Evolutionary conservation across 2,113 vertebrate genomes (phyloP).

Genomic region (Gymnorhina tibicen): DNA sequence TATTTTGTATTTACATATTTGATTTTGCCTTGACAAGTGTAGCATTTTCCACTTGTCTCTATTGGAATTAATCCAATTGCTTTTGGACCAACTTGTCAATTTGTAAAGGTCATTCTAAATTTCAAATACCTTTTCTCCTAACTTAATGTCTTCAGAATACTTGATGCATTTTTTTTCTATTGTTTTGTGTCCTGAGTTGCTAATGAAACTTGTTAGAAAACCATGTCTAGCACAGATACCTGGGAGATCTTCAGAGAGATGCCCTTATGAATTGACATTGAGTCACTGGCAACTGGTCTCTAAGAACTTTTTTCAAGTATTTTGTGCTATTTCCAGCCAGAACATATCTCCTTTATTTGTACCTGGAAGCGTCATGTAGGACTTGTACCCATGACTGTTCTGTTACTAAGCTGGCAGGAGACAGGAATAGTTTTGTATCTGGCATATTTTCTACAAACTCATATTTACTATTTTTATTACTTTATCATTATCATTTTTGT

Average conservation of each 20-base stretch:
- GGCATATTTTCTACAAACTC: not conserved
- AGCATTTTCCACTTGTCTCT: not conserved
- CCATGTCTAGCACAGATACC: not conserved
- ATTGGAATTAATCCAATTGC: not conserved
- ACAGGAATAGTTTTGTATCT: not conserved
- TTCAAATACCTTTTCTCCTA: not conserved
- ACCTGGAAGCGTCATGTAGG: not conserved
- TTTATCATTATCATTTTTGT: not conserved
- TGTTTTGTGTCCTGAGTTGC: not conserved
- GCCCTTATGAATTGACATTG: not conserved
- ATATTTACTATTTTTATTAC: not conserved
- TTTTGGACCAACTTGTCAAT: not conserved
- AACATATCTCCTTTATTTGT: not conserved
- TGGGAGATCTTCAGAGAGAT: not conserved
- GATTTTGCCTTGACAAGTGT: not conserved
- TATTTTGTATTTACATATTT: not conserved
- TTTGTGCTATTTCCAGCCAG: not conserved
- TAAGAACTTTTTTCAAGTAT: not conserved
- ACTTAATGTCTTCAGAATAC: not conserved
- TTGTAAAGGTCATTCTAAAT: conserved; percentile 21
- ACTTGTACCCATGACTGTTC: not conserved
- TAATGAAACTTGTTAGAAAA: not conserved
- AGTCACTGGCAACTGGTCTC: not conserved
- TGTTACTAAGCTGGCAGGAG: not conserved
- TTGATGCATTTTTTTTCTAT: not conserved